Evolutionary conservation across 2,113 vertebrate genomes (phyloP), one percentile per base, ranked within the genome.

Genomic region (Nerophis ophidion): DNA sequence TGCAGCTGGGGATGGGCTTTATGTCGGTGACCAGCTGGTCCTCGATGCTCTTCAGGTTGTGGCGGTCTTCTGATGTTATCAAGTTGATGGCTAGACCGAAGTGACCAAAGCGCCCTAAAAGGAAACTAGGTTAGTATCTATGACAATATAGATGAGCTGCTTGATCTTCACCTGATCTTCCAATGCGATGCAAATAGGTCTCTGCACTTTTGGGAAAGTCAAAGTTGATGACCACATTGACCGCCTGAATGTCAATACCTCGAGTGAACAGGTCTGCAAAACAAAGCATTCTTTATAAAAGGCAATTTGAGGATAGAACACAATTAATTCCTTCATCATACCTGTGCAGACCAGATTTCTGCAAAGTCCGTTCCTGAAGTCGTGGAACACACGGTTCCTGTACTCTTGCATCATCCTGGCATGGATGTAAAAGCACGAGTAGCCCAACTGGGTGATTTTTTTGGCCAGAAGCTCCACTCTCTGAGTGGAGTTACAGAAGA

Each of bases 321-420:
- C 5, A 2, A 1, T 4, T 4, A 5, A 65, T 82, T 73, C 68
- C 38, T 56, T 8, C 11, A 40, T 16, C 38, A 11, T 12, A 91
- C 90, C 90, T 16, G 90, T 92, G 82, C 90, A 90, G 65, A 92
- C 90, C 63, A 92, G 80, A 74, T 92, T 92, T 63, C 90, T 86
- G 81, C 90, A 92, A 38, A 92, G 74, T n/a, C 90, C 90, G 5
- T 92, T 91, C 67, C 90, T 87, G 79, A 92, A 92, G 82, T 92
- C 90, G 4, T 89, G 88, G 67, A 89, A 89, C 13, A 89, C 88
- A 2, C 88, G 82, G 71, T 89, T 89, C 71, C 88, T 81, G 17
- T 89, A 89, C 73, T 87, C 88, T 83, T 91, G 90, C 89, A 91
- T 91, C 90, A 91, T 91, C 79, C 89, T 91, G 48, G 90, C 90